Conservation (phyloP, 2,888 invertebrate species). For the Xylota segnis region DNA sequence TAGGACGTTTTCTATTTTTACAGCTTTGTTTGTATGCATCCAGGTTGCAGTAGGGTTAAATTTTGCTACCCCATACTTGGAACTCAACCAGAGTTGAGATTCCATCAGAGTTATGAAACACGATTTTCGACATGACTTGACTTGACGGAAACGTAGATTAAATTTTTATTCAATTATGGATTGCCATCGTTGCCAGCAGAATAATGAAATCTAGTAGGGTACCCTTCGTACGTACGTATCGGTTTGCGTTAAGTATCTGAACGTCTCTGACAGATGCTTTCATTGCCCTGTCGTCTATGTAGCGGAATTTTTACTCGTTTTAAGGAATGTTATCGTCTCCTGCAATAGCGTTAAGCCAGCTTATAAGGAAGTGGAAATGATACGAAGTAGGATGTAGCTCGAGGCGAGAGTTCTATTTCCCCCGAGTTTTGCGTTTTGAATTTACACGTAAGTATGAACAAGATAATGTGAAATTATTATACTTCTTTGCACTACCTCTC, state of each 20-base stretch:
- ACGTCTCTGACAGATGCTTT: conserved; percentile 20
- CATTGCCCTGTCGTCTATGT: conserved; percentile 21
- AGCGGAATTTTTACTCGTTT: conserved; percentile 23
- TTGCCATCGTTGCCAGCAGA: conserved; percentile 14
- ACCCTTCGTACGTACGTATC: conserved; percentile 1
- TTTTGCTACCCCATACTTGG: not conserved
- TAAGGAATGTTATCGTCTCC: conserved; percentile 31
- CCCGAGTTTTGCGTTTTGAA: conserved; percentile 1
- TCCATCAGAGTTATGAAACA: conserved; percentile 7
- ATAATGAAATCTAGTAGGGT: conserved; percentile 4
- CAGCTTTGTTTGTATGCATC: conserved; percentile 7
- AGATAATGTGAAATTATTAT: conserved; percentile 2
- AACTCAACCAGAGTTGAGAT: conserved; percentile 3
- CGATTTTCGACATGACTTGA: conserved; percentile 45
- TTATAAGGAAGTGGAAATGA: conserved; percentile 5
- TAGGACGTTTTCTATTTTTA: not conserved
- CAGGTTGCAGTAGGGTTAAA: not conserved
- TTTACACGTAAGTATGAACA: not conserved
- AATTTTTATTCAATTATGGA: conserved; percentile 52
- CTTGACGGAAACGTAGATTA: conserved; percentile 41
- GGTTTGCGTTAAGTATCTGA: conserved; percentile 13
- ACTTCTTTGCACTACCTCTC: not conserved
- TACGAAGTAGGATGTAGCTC: not conserved
- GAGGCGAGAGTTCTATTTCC: not conserved
- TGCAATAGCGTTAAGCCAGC: conserved; percentile 13